A percentile compares a stretch with the other conserved stretches of the same genome.
Conservation (phyloP, 2,888 invertebrate genomes). For the Oxycera nigricornis region DNA sequence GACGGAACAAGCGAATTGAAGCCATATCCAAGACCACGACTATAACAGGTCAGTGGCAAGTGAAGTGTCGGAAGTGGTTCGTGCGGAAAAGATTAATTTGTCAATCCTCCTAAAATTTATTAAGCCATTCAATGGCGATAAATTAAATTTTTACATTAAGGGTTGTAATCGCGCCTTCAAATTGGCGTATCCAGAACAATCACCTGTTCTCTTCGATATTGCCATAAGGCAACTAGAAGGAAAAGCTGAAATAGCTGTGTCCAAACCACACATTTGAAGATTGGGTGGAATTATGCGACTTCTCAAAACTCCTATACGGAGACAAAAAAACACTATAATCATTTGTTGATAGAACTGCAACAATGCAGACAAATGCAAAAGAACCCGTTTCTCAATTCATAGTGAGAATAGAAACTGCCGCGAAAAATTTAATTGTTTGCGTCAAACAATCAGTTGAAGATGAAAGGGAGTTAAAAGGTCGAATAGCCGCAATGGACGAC, state of each 20-base stretch:
- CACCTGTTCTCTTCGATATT: neutral
- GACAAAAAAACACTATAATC: conserved; percentile 36
- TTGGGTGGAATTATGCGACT: conserved; percentile 32
- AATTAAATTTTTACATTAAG: neutral
- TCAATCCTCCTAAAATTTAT: neutral
- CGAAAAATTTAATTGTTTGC: conserved; percentile 10
- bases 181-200: neutral
- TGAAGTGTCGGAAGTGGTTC: neutral
- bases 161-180: neutral
- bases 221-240: neutral
- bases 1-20: neutral
- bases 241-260: conserved; percentile 36
- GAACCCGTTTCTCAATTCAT: conserved; percentile 37
- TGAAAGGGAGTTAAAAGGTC: conserved; percentile 19
- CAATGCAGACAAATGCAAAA: neutral
- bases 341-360: conserved; percentile 26
- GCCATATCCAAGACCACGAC: neutral
- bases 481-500: conserved; percentile 39
- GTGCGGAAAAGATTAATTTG: neutral
- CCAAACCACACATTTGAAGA: conserved; percentile 25
- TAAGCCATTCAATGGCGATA: neutral
- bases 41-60: neutral
- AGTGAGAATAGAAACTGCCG: conserved; percentile 15
- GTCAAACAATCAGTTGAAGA: conserved; percentile 23
- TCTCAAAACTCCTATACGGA: conserved; percentile 26